These are phyloP conservation scores for Syrista parreyssii DNA, from an alignment of 2,888 invertebrate genomes.

Conservation along the genomic window DNA sequence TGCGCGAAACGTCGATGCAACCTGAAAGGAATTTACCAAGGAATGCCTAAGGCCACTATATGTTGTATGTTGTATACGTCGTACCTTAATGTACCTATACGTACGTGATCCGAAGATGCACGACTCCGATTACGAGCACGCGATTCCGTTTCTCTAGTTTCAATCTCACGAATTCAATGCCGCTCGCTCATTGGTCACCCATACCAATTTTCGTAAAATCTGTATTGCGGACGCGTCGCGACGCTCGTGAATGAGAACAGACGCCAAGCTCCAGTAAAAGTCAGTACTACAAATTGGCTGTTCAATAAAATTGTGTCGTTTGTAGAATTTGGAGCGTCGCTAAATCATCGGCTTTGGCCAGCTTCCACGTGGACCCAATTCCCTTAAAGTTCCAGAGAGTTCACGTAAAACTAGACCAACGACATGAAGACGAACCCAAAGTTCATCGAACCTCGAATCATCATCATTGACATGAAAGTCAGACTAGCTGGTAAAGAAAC, in stretches of 20 bases:
- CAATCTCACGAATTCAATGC: not conserved
- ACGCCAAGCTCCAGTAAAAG: not conserved
- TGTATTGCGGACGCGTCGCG: not conserved
- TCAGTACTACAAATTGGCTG: not conserved
- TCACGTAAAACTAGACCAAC: not conserved
- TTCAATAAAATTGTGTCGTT: not conserved
- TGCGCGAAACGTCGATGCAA: conserved; percentile 23
- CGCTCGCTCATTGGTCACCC: not conserved
- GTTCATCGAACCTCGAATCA: conserved; percentile 15
- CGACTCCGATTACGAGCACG: conserved; percentile 55
- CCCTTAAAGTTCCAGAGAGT: not conserved
- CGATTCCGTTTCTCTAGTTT: conserved; percentile 32
- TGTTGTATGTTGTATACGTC: not conserved
- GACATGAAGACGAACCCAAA: not conserved
- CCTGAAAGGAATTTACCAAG: conserved; percentile 35
- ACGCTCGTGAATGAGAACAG: not conserved
- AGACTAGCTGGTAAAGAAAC: not conserved
- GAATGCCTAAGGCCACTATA: conserved; percentile 34
- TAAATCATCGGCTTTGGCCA: not conserved
- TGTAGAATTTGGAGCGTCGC: not conserved
- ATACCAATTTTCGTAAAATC: not conserved
- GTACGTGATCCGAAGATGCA: conserved; percentile 40
- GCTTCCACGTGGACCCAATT: not conserved
- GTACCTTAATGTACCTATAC: conserved; percentile 4
- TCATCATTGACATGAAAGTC: conserved; percentile 6